Evolutionary conservation across 2,888 invertebrate genomes (phyloP), one percentile per base, ranked within the genome.

Genomic region (Zaprionus obscuricornis): DNA sequence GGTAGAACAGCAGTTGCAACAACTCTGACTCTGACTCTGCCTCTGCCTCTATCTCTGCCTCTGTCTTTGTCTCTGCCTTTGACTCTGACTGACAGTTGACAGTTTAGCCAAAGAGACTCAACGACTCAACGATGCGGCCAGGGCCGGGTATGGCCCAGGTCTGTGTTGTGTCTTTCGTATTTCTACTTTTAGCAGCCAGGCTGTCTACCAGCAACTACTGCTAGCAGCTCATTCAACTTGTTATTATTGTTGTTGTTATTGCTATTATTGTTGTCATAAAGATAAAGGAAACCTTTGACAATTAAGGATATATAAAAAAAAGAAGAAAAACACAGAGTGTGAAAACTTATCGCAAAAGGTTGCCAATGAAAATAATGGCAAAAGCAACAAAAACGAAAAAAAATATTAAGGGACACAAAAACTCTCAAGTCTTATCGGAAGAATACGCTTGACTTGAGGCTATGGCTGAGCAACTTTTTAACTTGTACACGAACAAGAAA

Each of bases 61-160:
- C n/a, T n/a, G n/a, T n/a, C n/a, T n/a, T n/a, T n/a, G n/a, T n/a
- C 3, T 34, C n/a, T 34, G 14, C 10, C 16, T n/a, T 13, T 17
- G 8, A 34, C 13, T 4, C 79, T 73, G 85, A 81, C 74, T 85
- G 81, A 81, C 81, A 81, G 81, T 81, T 81, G 81, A 81, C 81
- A 81, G 85, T 83, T 74, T 56, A 66, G 71, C 83, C 64, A 65
- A 78, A 59, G 65, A 62, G 45, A 47, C 14, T 11, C n/a, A 33
- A 18, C 13, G 11, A 18, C 20, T n/a, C n/a, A n/a, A 49, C 43
- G 39, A 39, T 37, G 33, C 37, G 45, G 40, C 16, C 29, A 14
- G 34, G 18, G 7, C 6, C 13, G 54, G n/a, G 29, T 40, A 52
- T 43, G 43, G 37, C 27, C 43, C 11, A 11, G 39, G 46, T 51